phyloP scores from a whole-genome alignment of 2,113 vertebrate species.

The Platysteira castanea region DNA sequence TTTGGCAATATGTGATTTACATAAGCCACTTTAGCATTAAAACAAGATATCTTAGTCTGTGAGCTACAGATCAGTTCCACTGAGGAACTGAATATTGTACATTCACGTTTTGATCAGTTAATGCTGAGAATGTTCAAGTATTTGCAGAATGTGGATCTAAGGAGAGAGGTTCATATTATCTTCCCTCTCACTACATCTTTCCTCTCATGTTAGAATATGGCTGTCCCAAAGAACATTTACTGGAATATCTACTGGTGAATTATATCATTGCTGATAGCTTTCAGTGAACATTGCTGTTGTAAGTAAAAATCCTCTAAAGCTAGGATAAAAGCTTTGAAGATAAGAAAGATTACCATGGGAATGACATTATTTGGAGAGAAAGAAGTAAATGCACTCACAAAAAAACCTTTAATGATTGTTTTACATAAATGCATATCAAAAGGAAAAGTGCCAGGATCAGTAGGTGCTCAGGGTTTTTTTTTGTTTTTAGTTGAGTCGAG shows the following conservation, averaged over 20 bases:
- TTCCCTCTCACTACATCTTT: neutral
- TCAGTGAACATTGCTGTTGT: conserved; percentile 27
- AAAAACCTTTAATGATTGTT: neutral
- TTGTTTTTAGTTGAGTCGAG: neutral
- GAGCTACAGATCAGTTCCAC: neutral
- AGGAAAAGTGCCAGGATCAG: neutral
- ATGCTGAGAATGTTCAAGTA: neutral
- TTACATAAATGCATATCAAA: neutral
- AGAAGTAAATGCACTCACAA: neutral
- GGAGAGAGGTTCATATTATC: neutral
- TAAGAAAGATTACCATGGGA: conserved; percentile 18
- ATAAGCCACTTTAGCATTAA: neutral
- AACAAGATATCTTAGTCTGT: neutral
- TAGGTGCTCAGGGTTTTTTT: neutral
- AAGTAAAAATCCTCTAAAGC: conserved; percentile 32
- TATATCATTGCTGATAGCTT: neutral
- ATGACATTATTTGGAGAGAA: conserved; percentile 27
- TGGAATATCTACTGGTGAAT: conserved; percentile 27
- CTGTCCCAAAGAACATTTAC: conserved; percentile 29
- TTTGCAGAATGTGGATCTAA: neutral
- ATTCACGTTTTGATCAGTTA: accelerated
- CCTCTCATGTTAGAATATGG: neutral
- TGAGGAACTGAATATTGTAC: neutral
- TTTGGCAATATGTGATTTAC: neutral
- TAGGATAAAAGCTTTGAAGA: conserved; percentile 20